Evolutionary conservation across 2,113 vertebrate species (phyloP).

Genomic region (Platysternon megacephalum): DNA sequence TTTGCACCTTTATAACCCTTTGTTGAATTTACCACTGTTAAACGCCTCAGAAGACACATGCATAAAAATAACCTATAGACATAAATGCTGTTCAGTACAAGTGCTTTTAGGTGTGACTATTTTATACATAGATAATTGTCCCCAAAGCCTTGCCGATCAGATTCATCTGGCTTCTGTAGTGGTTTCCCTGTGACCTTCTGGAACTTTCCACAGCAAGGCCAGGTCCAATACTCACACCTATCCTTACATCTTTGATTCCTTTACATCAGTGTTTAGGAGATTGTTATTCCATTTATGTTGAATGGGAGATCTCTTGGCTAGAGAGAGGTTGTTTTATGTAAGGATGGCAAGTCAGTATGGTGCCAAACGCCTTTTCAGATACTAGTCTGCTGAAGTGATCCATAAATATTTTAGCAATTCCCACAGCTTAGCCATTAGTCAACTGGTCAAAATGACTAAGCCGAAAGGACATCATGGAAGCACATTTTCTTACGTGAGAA

Average conservation of each 20-base stretch:
- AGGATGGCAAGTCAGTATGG: not conserved
- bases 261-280: not conserved
- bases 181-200: not conserved
- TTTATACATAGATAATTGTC: not conserved
- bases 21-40: accelerated
- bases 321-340: not conserved
- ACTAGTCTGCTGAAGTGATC: not conserved
- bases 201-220: not conserved
- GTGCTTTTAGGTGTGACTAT: accelerated
- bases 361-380: too few species aligned
- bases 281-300: not conserved
- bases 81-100: accelerated
- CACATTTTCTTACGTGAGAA: not conserved
- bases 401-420: not conserved
- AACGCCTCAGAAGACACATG: not conserved
- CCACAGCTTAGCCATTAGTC: not conserved
- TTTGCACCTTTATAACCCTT: not conserved
- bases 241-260: not conserved
- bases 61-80: not conserved
- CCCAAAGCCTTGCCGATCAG: not conserved
- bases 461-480: not conserved
- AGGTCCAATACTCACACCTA: not conserved
- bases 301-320: not conserved
- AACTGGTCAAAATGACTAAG: not conserved
- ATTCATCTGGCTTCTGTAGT: not conserved